These are phyloP conservation scores for Machimus atricapillus DNA, from an alignment of 2,888 invertebrate species.

Conservation along the genomic window DNA sequence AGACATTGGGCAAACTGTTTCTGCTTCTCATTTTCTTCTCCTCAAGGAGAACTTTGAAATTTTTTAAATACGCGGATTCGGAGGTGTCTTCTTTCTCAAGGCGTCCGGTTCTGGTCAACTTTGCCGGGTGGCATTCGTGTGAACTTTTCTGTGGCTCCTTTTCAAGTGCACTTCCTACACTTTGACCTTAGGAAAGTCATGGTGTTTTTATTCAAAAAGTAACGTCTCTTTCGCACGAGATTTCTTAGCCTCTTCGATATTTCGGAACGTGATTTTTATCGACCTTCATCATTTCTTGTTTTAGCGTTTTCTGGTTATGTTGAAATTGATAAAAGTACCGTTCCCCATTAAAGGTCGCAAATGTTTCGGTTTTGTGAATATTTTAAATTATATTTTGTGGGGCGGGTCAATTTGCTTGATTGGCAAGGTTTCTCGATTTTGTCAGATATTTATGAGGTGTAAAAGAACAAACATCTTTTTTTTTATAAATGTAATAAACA, in stretches of 20 bases:
- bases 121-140: not conserved
- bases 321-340: not conserved
- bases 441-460: not conserved
- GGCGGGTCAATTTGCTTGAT: not conserved
- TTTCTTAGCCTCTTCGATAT: not conserved
- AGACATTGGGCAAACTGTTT: not conserved
- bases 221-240: not conserved
- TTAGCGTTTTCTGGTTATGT: not conserved
- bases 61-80: not conserved
- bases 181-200: constrained; percentile 8
- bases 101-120: not conserved
- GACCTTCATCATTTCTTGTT: not conserved
- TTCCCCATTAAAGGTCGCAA: not conserved
- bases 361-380: not conserved
- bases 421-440: not conserved
- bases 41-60: constrained; percentile 4
- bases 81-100: not conserved
- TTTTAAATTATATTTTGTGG: not conserved
- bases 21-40: not conserved
- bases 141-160: constrained; percentile 1
- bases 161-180: constrained; percentile 21
- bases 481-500: no score
- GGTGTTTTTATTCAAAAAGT: not conserved
- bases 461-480: no score
- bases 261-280: not conserved